Evolutionary conservation across 1,140 invertebrate genomes (phyloP).

Genomic region (Orussus abietinus): DNA sequence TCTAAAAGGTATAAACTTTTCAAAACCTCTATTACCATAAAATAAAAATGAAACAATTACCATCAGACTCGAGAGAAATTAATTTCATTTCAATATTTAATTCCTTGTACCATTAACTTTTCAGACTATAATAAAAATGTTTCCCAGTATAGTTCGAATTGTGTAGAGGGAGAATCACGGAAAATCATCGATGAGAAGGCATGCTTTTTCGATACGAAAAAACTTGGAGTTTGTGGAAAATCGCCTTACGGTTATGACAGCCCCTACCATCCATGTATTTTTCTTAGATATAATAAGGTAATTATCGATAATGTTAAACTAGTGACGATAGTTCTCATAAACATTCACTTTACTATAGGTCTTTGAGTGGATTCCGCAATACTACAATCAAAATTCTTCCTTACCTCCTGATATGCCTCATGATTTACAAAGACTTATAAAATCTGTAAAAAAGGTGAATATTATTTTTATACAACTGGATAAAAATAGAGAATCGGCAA

Average conservation of each 20-base stretch:
- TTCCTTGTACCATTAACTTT: constrained; percentile 2
- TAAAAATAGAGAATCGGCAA: too few species aligned
- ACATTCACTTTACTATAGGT: constrained; percentile 50
- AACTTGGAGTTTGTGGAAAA: constrained; percentile 26
- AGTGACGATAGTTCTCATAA: constrained; percentile 8
- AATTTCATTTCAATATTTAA: background rate
- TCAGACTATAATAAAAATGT: constrained; percentile 27
- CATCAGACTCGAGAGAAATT: background rate
- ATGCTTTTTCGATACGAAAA: constrained; percentile 32
- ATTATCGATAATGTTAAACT: constrained; percentile 13
- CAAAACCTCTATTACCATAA: too few species aligned
- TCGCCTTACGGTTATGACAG: constrained; percentile 63
- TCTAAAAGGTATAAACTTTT: constrained; percentile 23
- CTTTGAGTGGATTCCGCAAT: constrained; percentile 70
- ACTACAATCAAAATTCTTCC: constrained; percentile 58
- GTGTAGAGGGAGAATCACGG: constrained; percentile 7
- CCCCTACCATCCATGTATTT: constrained; percentile 67
- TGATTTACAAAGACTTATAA: constrained; percentile 59
- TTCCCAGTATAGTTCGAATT: constrained; percentile 20
- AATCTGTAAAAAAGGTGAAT: constrained; percentile 26
- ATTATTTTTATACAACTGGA: too few species aligned
- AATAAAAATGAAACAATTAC: background rate
- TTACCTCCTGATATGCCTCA: constrained; percentile 65
- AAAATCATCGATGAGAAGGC: constrained; percentile 13
- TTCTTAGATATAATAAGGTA: constrained; percentile 80